These are phyloP conservation scores for Uria lomvia DNA, from an alignment of 2,113 vertebrate species.

Conservation along the genomic window DNA sequence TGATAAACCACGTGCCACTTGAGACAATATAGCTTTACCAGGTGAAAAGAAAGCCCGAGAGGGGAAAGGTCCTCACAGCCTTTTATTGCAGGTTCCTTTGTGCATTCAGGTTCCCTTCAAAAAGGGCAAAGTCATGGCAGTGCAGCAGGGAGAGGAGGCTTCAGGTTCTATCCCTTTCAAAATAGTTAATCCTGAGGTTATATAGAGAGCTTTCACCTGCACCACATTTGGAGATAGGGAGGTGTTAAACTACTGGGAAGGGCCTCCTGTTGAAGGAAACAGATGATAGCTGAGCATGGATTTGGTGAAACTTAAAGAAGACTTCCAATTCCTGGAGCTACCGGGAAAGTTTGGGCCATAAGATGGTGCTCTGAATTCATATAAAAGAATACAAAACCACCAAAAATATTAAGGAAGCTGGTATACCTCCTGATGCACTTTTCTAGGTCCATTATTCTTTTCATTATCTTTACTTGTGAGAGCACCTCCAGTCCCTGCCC, in stretches of 20 bases:
- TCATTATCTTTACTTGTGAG: background rate
- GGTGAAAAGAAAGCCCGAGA: background rate
- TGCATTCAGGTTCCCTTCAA: background rate
- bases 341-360: background rate
- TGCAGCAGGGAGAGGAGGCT: background rate
- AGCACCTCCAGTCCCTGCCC: background rate
- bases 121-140: background rate
- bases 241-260: background rate
- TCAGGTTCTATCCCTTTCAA: background rate
- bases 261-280: background rate
- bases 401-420: background rate
- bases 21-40: background rate
- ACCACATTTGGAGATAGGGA: background rate
- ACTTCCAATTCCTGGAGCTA: background rate
- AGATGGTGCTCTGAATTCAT: background rate
- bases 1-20: background rate
- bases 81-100: background rate
- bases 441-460: background rate
- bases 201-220: background rate
- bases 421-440: background rate
- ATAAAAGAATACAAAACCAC: background rate
- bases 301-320: background rate
- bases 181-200: background rate
- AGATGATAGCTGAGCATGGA: background rate
- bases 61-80: background rate